Evolutionary conservation across 1,140 invertebrate species (phyloP), one percentile per base, ranked within the genome.

Genomic region (Cyclargus thomasi): DNA sequence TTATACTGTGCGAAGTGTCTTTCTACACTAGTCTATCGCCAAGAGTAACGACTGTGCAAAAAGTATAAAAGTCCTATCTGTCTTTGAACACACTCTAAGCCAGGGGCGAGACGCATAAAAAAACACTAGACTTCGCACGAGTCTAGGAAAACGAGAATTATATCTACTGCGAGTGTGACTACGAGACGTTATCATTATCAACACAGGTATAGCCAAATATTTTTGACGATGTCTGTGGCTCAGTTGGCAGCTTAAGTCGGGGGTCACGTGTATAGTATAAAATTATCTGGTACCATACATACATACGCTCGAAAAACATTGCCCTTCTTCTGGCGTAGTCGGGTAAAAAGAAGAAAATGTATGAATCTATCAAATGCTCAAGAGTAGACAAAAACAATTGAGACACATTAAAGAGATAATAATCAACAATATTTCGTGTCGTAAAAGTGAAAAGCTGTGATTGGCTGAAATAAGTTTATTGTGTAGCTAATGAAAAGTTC

Each of bases 401-500:
- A 59, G 55, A 59, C 55, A 59, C 17, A 20, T 59, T 59, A 20
- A 59, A 5, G 2, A 59, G 1, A 59, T 21, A 59, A 55, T 59
- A 59, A 59, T 59, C 17, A 59, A 59, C 18, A 59, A 59, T 55
- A 55, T 20, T 20, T 18, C 18, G 18, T 7, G 20, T 59, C 18
- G 55, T 20, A 20, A 59, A 57, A 18, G 55, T 59, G 18, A 59
- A 59, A 59, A 59, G 55, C 18, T 6, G 55, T 2, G 17, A 59
- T 59, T 59, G 55, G 55, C 55, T 20, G 3, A 59, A 47, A 47
- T 47, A 11, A 47, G 39, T 47, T 20, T 59, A 59, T 20, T 59
- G 55, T 59, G 55, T 7, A 21, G 14, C 39, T 20, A 59, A 59
- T 59, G 20, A 59, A 20, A 59, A 59, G 55, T 59, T 59, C 18